Conservation (phyloP, 2,888 invertebrate genomes). For the Stratiomys singularior region DNA sequence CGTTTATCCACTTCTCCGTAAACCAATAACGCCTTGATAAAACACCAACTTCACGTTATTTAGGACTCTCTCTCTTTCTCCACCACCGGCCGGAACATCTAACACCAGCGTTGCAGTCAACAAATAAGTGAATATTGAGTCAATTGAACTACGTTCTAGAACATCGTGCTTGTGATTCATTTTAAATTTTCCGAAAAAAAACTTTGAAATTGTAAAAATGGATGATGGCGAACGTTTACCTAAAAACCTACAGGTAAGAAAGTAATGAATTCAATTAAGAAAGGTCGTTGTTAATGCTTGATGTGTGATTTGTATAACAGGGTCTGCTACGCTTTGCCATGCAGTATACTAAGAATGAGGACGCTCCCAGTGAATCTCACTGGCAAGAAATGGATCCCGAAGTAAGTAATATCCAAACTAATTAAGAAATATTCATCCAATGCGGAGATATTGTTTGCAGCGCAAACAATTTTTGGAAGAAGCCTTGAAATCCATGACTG, state of each 20-base stretch:
- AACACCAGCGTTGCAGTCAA: background rate
- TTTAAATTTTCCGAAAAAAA: background rate
- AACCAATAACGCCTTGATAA: too few species aligned
- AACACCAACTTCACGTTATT: background rate
- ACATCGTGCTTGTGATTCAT: background rate
- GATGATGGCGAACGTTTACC: constrained; percentile 20
- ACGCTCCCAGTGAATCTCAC: constrained; percentile 67
- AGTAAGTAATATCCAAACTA: constrained; percentile 64
- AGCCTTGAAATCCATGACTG: constrained; percentile 76
- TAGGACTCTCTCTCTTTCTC: background rate
- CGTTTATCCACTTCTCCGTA: background rate
- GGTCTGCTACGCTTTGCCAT: constrained; percentile 77
- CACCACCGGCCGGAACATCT: background rate
- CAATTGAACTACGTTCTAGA: constrained; percentile 17
- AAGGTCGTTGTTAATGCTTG: background rate
- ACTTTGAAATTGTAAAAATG: background rate
- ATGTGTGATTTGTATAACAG: constrained; percentile 63
- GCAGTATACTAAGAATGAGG: constrained; percentile 73
- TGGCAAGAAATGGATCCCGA: constrained; percentile 74
- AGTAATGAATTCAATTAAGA: background rate
- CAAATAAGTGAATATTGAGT: background rate
- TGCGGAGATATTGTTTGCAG: constrained; percentile 68
- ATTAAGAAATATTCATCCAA: background rate
- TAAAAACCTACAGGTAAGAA: constrained; percentile 35
- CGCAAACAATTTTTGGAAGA: constrained; percentile 76